Percentiles rank a stretch among this genome's conserved stretches.
phyloP scores from a whole-genome alignment of 23 tunicate genomes.

The Botrylloides violaceus region DNA sequence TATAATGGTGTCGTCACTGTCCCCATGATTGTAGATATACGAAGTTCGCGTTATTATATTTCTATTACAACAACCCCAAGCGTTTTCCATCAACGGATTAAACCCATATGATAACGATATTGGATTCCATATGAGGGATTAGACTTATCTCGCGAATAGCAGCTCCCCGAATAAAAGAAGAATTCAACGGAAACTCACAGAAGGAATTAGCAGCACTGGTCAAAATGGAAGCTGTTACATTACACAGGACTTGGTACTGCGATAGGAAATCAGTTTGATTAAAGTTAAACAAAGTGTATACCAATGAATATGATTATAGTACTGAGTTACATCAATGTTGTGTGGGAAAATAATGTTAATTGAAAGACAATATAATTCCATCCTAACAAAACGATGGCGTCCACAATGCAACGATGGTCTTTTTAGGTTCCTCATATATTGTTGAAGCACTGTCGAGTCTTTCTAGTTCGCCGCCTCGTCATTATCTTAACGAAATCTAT shows the following conservation, averaged over 20 bases:
- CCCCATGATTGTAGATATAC: background rate
- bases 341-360: constrained; percentile 21
- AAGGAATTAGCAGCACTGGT: background rate
- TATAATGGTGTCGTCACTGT: background rate
- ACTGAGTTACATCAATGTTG: constrained; percentile 6
- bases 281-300: too few species aligned
- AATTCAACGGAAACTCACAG: background rate
- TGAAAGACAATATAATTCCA: constrained; percentile 10
- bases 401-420: too few species aligned
- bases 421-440: too few species aligned
- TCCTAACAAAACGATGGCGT: too few species aligned
- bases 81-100: constrained; percentile 23
- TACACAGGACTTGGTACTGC: background rate
- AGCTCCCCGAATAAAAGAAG: background rate
- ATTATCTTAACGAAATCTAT: background rate
- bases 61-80: constrained; percentile 3
- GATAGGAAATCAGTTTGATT: too few species aligned
- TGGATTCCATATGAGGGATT: constrained; percentile 7
- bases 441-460: background rate
- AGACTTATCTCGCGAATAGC: constrained; percentile 15
- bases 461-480: background rate
- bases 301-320: constrained; percentile 23
- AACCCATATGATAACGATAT: constrained; percentile 9
- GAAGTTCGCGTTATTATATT: background rate
- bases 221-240: constrained; percentile 2